These are phyloP conservation scores for Drosophila leontia DNA, from an alignment of 1,140 invertebrate species.

Conservation along the genomic window DNA sequence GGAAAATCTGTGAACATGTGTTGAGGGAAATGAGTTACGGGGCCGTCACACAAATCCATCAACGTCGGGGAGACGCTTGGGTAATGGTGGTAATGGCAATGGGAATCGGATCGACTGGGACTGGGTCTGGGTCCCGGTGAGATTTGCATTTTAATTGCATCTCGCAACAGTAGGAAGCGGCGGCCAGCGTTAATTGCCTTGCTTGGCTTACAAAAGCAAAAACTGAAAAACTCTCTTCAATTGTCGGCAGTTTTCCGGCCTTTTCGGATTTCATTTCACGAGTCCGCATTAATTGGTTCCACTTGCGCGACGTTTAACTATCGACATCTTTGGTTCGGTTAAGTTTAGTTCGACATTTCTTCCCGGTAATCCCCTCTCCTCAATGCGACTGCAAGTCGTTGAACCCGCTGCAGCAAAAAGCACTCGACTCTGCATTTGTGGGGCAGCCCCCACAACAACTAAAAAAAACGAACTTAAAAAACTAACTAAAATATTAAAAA, in stretches of 20 bases:
- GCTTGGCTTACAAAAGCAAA: constrained; percentile 19
- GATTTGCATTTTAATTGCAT: constrained; percentile 50
- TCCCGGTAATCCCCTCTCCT: constrained; percentile 12
- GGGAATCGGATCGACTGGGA: constrained; percentile 13
- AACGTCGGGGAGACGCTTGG: constrained; percentile 26
- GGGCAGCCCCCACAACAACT: constrained; percentile 17
- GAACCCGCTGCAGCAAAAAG: constrained; percentile 37
- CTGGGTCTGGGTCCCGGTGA: constrained; percentile 18
- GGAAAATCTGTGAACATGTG: constrained; percentile 70
- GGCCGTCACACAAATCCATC: constrained; percentile 54
- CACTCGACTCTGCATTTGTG: constrained; percentile 57
- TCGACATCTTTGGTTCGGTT: constrained; percentile 57
- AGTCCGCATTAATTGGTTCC: constrained; percentile 76
- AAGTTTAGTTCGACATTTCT: constrained; percentile 42
- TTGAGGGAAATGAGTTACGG: constrained; percentile 45
- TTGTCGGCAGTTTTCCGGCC: constrained; percentile 49
- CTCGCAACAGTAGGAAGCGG: constrained; percentile 37
- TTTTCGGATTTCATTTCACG: constrained; percentile 51
- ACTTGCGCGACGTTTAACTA: constrained; percentile 74
- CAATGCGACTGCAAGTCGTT: constrained; percentile 46
- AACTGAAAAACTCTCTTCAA: constrained; percentile 27
- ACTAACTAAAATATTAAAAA: constrained; percentile 26
- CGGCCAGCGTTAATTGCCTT: constrained; percentile 30
- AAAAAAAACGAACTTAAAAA: constrained; percentile 27
- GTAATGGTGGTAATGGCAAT: constrained; percentile 31